Evolutionary conservation across 2,113 vertebrate species (phyloP).

Genomic region (Ibidorhyncha struthersii): DNA sequence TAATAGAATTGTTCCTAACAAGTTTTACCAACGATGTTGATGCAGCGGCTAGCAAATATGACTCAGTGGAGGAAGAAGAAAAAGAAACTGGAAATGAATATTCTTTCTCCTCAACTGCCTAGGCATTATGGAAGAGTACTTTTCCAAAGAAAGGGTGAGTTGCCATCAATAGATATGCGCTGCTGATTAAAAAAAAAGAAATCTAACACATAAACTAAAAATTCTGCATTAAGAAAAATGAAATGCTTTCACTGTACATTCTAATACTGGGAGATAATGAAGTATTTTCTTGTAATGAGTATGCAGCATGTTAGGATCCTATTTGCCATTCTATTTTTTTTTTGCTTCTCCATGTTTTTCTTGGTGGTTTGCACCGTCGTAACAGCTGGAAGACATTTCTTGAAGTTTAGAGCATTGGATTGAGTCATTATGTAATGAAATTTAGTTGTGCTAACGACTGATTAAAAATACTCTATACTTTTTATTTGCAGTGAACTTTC

Average conservation of each 20-base stretch:
- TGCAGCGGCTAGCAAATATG: background rate
- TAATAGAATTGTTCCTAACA: background rate
- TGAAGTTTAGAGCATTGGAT: background rate
- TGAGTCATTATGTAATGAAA: background rate
- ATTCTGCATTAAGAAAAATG: background rate
- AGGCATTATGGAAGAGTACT: background rate
- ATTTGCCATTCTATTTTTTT: background rate
- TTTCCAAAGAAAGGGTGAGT: constrained; percentile 2
- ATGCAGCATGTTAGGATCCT: background rate
- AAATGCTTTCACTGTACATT: background rate
- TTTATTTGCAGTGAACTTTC: background rate
- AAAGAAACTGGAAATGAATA: background rate
- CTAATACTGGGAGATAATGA: background rate
- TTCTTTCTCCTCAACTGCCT: background rate
- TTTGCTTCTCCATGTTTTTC: background rate
- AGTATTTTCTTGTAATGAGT: background rate
- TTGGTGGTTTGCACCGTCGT: accelerated
- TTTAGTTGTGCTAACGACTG: background rate
- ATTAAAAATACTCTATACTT: background rate
- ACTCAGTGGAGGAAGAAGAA: background rate
- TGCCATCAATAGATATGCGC: background rate
- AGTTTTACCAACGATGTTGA: background rate
- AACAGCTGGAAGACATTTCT: background rate
- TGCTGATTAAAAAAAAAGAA: background rate
- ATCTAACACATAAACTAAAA: background rate